Evolutionary conservation across 2,113 vertebrate species (phyloP), one percentile per base, ranked within the genome.

Genomic region (Galeopterus variegatus): DNA sequence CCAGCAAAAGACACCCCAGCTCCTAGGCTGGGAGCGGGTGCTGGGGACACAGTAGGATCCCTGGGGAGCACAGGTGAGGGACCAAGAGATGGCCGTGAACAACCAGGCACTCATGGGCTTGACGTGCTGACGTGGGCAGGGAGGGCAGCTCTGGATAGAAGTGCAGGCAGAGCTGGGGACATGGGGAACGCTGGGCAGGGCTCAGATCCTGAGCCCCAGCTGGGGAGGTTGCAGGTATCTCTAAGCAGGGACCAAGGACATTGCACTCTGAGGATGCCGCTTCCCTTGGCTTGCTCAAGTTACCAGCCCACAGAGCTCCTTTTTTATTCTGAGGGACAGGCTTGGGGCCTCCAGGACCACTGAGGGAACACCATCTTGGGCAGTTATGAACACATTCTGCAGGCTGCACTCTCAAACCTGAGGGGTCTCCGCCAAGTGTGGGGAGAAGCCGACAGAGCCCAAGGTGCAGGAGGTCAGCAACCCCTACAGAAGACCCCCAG

Each of bases 381-480:
- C 9, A 48, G 45, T 33, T 5, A 9, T 9, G n/a, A 50, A 41
- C 31, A n/a, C 23, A 48, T 28, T 8, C 79, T 26, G 23, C 28
- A 36, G 33, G 26, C 10, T 75, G 65, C 13, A 31, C 33, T 45
- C 73, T 50, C 62, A 67, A 5, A 75, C 8, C n/a, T 3, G 3
- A 33, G 2, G 19, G 19, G 52, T 28, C n/a, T 28, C 56, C 0
- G 8, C 62, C 18, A 5, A 9, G 60, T 1, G 1, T 24, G 11
- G 0, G 62, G 36, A 77, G 65, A 23, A 91, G 21, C n/a, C 8
- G 9, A 11, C 31, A 67, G 31, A 69, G 36, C 36, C 13, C 24
- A 6, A 1, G 15, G 8, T 0, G 2, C 28, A 24, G 21, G 18
- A 13, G 58, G 23, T 21, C 15, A 11, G 41, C 13, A 7, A 36